Evolutionary conservation across 92 coral and sea anemone species (phyloP), one percentile per base, ranked within the genome.

Genomic region (Heliopora coerulea): DNA sequence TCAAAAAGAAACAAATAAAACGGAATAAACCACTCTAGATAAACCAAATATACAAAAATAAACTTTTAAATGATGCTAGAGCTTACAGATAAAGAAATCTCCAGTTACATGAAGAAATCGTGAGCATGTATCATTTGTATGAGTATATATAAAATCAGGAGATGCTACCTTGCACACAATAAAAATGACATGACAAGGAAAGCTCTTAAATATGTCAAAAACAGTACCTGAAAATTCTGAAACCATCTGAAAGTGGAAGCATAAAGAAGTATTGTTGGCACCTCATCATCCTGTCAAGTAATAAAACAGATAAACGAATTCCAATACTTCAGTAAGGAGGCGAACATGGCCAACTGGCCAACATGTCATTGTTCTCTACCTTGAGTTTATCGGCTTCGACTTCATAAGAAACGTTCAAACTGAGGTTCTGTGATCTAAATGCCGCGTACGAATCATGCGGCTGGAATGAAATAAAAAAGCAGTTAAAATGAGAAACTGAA

Each of bases 171-270:
- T n/a, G n/a, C n/a, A n/a, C n/a, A n/a, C n/a, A n/a, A n/a, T n/a
- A n/a, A n/a, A n/a, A n/a, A n/a, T n/a, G n/a, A n/a, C n/a, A n/a
- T n/a, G n/a, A n/a, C n/a, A n/a, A n/a, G n/a, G n/a, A n/a, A n/a
- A n/a, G n/a, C n/a, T n/a, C n/a, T n/a, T n/a, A n/a, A n/a, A n/a
- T n/a, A n/a, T n/a, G n/a, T n/a, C n/a, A n/a, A n/a, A n/a, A 6
- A 12, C 15, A 52, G 14, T 62, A 86, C 97, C 91, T 95, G 96
- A 61, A 91, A 95, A 59, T 91, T 90, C 83, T 95, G 96, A 64
- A 95, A 82, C 99, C 99, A 95, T 84, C 99, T 83, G 69, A 95
- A 95, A 17, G 99, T 95, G 81, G 96, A 88, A 31, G 99, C 96
- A 59, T 78, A 95, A 85, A 95, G 87, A 37, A 80, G 87, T 62